Base-by-base conservation (phyloP, 2,797 vertebrate genomes). In the Telmatherina bonti region DNA sequence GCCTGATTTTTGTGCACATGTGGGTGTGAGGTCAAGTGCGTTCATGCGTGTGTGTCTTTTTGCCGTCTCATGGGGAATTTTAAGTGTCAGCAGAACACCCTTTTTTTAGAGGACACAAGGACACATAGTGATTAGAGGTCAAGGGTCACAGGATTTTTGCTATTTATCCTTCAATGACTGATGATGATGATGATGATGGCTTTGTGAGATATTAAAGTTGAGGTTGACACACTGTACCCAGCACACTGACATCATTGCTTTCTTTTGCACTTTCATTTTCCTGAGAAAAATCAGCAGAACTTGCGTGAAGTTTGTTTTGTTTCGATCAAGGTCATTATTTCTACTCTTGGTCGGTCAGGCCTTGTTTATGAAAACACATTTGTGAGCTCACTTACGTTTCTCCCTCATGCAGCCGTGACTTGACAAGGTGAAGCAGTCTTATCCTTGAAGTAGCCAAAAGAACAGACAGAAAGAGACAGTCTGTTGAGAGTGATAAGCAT, bases 11-110 rank as follows among this genome's bases (percentile, higher is more conserved):
- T 82, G 65, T 72, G 62, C 49, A 62, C 69, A 62, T 69, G 70
- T 83, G 78, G 72, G 69, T 87, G 85, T 79, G 79, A 85, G 82
- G 62, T 87, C 81, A 81, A 67, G 52, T 82, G 64, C 22, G 31
- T 82, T 62, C 31, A 26, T 78, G 71, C 80, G 57, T 64, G 69
- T 77, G 67, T 79, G 76, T 79, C 41, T 79, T 67, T 70, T 76
- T 75, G 54, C 67, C 62, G 62, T 79, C 62, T 64, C 52, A 43
- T 77, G 71, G 54, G 64, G 76, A 85, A 88, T 80, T 77, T 69
- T 51, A 70, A 69, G 41, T 43, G 63, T 83, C 62, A 78, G 77
- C 72, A 61, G 67, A 75, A 11, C 22, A 60, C 33, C 18, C 36
- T 13, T 36, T 70, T 64, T 77, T 49, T 12, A 58, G 56, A 31